A percentile compares a stretch with the other conserved stretches of the same genome.
These are phyloP conservation scores for Agelastica alni DNA, from an alignment of 2,888 invertebrate species.

Conservation along the genomic window DNA sequence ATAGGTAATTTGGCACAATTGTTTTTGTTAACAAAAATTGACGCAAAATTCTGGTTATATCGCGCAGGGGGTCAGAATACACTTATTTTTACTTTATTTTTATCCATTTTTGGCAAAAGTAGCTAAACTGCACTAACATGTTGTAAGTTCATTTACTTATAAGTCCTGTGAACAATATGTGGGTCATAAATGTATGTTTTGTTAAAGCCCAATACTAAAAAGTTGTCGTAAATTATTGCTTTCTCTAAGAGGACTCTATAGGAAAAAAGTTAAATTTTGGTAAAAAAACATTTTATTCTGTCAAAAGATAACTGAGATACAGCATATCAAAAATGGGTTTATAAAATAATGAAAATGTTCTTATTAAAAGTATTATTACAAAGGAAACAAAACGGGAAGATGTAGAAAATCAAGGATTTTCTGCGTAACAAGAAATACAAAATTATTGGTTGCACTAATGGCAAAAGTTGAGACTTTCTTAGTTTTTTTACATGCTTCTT, in stretches of 20 bases:
- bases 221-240: not conserved
- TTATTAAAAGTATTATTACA: not conserved
- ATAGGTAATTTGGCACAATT: too few relatives aligned
- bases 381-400: not conserved
- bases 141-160: too few relatives aligned
- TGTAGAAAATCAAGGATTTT: not conserved
- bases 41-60: too few relatives aligned
- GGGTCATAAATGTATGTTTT: too few relatives aligned
- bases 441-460: not conserved
- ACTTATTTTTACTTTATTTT: too few relatives aligned
- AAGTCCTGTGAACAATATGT: too few relatives aligned
- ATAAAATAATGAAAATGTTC: not conserved
- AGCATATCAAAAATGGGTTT: not conserved
- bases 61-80: too few relatives aligned
- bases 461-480: not conserved
- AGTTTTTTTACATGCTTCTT: constrained; percentile 1
- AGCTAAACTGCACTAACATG: too few relatives aligned
- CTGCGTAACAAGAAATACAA: constrained; percentile 4
- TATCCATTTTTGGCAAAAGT: too few relatives aligned
- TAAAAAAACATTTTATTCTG: not conserved
- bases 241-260: not conserved
- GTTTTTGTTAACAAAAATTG: too few relatives aligned
- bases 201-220: not conserved
- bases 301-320: not conserved
- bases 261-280: not conserved